Conservation (phyloP, 2,888 invertebrate species). For the Lepidonotus clava region DNA sequence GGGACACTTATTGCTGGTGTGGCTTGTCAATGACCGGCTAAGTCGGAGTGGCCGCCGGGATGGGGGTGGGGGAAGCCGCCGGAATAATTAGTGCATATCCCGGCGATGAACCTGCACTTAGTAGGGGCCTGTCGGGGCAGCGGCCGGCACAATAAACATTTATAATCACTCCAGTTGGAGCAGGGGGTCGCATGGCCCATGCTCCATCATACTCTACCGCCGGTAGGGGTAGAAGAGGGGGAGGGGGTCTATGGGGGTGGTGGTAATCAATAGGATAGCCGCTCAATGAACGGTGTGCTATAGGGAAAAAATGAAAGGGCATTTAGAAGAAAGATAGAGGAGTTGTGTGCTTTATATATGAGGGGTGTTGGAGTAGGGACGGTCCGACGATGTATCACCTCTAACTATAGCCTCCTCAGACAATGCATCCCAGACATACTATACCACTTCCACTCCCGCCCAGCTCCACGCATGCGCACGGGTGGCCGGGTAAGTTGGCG, state of each 20-base stretch:
- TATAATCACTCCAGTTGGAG: not conserved
- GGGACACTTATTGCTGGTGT: not conserved
- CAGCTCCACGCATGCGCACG: no score
- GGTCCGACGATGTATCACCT: not conserved
- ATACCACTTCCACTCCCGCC: no score
- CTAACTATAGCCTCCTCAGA: no score
- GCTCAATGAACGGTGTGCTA: not conserved
- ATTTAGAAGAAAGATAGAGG: not conserved
- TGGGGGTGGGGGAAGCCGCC: not conserved
- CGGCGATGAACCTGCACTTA: conserved; percentile 14
- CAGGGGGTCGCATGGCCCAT: not conserved
- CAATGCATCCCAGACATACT: no score
- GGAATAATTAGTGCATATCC: conserved; percentile 26
- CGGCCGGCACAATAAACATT: not conserved
- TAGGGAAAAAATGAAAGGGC: not conserved
- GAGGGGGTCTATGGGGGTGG: no score
- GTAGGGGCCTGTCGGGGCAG: not conserved
- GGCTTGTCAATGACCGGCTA: not conserved
- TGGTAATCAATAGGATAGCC: not conserved
- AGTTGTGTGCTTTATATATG: not conserved
- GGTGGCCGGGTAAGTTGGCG: no score
- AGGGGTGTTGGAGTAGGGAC: not conserved
- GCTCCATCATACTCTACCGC: not conserved
- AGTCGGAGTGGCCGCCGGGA: not conserved
- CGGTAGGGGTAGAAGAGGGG: no score